A percentile compares a stretch with the other conserved stretches of the same genome.
phyloP scores from a whole-genome alignment of 2,113 vertebrate species.

The Balaeniceps rex region DNA sequence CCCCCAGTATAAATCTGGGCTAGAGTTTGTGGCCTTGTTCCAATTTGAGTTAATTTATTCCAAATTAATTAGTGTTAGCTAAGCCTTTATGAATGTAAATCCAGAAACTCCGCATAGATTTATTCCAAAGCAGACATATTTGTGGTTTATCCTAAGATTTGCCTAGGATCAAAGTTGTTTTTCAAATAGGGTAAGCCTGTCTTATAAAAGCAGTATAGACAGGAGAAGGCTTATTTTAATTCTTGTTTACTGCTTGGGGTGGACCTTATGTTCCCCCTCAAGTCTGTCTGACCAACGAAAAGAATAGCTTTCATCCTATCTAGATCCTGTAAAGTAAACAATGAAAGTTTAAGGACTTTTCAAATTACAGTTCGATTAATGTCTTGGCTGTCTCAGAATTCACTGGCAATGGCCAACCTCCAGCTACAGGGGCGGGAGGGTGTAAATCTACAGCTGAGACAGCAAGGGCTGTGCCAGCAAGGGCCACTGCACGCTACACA shows the following conservation, averaged over 20 bases:
- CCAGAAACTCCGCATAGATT: conserved; percentile 13
- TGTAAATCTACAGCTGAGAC: not conserved
- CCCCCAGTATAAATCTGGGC: not conserved
- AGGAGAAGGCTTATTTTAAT: conserved; percentile 23
- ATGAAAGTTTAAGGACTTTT: not conserved
- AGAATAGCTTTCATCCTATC: not conserved
- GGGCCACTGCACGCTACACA: not conserved
- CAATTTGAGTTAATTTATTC: conserved; percentile 19
- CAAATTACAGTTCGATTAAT: not conserved
- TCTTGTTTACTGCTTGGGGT: not conserved
- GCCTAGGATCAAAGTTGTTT: conserved; percentile 34
- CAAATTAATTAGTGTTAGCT: conserved; percentile 28
- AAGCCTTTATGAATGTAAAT: conserved; percentile 29
- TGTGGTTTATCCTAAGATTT: conserved; percentile 41
- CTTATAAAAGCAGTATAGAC: not conserved
- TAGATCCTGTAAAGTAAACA: not conserved
- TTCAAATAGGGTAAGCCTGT: conserved; percentile 9
- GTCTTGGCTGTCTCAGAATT: not conserved
- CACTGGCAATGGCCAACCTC: not conserved
- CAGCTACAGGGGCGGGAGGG: not conserved
- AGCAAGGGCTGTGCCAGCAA: not conserved
- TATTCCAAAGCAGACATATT: conserved; percentile 37
- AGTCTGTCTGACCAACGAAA: not conserved
- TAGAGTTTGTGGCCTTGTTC: conserved; percentile 2
- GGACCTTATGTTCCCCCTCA: not conserved